phyloP scores from a whole-genome alignment of 2,113 vertebrate species.

The Aplodontia rufa region DNA sequence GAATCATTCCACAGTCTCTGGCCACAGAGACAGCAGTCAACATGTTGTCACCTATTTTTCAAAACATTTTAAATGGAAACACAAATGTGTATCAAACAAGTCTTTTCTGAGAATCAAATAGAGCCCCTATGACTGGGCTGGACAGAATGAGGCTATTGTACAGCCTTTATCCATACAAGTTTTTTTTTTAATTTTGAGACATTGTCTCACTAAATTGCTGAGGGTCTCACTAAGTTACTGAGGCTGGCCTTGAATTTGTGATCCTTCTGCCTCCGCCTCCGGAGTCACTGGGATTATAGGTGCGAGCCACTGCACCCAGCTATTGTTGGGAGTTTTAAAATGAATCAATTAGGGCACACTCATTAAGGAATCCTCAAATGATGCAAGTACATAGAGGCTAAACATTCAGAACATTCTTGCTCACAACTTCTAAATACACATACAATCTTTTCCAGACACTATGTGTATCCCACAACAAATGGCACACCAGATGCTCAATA shows the following conservation, averaged over 20 bases:
- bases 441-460: background rate
- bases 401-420: background rate
- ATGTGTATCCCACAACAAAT: background rate
- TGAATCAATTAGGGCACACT: background rate
- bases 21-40: constrained; percentile 98
- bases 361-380: constrained; percentile 23
- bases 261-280: too few species aligned
- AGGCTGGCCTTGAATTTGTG: too few species aligned
- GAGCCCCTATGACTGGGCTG: background rate
- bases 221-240: too few species aligned
- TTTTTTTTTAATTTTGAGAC: background rate
- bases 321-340: background rate
- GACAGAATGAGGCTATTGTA: background rate
- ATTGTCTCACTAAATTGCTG: too few species aligned
- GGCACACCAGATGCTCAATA: background rate
- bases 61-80: constrained; percentile 56
- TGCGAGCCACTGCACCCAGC: too few species aligned
- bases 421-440: background rate
- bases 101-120: background rate
- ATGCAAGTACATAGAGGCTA: background rate
- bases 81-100: background rate
- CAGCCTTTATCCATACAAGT: background rate
- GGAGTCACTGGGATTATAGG: too few species aligned
- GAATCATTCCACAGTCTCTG: constrained; percentile 98
- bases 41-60: constrained; percentile 94